Conservation (phyloP, 1,140 invertebrate species). For the Diachasmimorpha longicaudata region DNA sequence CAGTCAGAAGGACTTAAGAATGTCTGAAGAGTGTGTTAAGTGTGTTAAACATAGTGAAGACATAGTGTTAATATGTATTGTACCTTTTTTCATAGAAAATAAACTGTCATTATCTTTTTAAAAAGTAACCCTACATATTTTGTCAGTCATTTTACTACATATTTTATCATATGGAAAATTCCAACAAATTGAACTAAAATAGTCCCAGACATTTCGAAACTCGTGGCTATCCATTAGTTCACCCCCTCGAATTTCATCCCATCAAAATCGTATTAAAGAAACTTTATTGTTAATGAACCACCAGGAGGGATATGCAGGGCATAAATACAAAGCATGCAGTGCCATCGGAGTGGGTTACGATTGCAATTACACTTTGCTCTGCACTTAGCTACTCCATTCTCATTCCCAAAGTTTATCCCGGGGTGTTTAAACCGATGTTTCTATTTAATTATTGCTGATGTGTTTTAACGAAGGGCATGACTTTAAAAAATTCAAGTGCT, state of each 20-base stretch:
- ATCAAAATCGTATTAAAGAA: conserved; percentile 2
- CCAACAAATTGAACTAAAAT: neutral
- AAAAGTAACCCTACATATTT: neutral
- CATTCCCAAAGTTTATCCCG: neutral
- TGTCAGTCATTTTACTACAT: neutral
- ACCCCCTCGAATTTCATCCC: neutral
- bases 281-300: conserved; percentile 1
- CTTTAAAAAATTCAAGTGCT: neutral
- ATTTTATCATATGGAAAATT: neutral
- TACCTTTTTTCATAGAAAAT: too few species aligned
- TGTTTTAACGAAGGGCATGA: neutral
- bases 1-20: too few species aligned
- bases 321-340: conserved; percentile 4
- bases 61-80: too few species aligned
- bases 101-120: too few species aligned
- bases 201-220: neutral
- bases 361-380: neutral
- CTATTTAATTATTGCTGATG: neutral
- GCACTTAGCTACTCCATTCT: neutral
- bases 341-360: neutral
- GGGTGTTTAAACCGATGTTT: neutral
- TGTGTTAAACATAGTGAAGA: too few species aligned
- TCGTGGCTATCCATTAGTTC: neutral
- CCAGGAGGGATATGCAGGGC: neutral
- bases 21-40: too few species aligned